Percentiles rank a stretch among this genome's conserved stretches.
phyloP scores from a whole-genome alignment of 2,113 vertebrate genomes.

The Corydoras sp. region DNA sequence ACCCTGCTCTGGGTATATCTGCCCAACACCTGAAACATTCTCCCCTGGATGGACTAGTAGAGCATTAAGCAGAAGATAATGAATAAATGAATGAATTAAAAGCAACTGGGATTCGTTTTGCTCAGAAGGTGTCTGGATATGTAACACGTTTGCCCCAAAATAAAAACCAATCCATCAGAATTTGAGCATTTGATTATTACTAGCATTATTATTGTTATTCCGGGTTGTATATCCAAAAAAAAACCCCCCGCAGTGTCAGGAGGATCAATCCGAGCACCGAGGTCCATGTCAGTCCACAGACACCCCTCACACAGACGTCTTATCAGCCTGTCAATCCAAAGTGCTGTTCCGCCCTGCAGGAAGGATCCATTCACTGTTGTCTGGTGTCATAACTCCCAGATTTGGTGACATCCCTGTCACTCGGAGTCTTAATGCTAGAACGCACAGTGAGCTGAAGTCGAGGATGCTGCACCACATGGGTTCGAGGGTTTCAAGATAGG shows the following conservation, averaged over 20 bases:
- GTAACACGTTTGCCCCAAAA: no score
- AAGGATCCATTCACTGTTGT: slow-evolving; percentile 36
- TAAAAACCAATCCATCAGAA: no score
- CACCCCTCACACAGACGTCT: slow-evolving; percentile 23
- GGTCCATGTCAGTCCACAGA: slow-evolving; percentile 29
- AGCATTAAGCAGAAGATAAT: no score
- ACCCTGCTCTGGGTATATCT: no score
- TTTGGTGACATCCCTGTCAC: slow-evolving; percentile 36
- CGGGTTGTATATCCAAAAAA: slow-evolving; percentile 4
- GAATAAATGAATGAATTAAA: no score
- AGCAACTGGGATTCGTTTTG: no score
- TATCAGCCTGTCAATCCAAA: slow-evolving; percentile 35
- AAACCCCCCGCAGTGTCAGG: slow-evolving; percentile 10
- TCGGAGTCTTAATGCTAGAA: slow-evolving; percentile 26
- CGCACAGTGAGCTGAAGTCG: slow-evolving; percentile 17
- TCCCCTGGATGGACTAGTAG: no score
- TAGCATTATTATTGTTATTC: neutral
- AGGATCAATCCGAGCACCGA: slow-evolving; percentile 28
- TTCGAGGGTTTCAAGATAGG: slow-evolving; percentile 18
- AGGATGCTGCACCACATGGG: slow-evolving; percentile 39
- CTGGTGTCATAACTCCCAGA: slow-evolving; percentile 39
- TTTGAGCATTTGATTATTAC: no score
- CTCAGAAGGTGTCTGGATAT: no score
- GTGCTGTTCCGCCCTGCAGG: slow-evolving; percentile 25
- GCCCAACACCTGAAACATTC: no score